phyloP scores from a whole-genome alignment of 2,113 vertebrate genomes.

The Ifrita kowaldi region DNA sequence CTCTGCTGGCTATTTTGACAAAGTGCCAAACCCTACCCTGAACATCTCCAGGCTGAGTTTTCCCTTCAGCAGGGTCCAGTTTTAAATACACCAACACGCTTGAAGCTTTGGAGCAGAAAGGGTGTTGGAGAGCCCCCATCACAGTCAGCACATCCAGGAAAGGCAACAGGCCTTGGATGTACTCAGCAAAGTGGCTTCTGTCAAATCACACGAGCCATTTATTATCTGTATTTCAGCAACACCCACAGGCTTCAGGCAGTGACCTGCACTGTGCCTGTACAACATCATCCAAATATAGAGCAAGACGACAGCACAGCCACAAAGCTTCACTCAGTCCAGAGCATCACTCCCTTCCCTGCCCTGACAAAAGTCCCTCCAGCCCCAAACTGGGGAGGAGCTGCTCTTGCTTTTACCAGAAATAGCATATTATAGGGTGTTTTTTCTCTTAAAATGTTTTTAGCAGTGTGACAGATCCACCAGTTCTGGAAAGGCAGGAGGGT shows the following conservation, averaged over 20 bases:
- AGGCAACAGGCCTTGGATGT: not conserved
- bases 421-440: not conserved
- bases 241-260: not conserved
- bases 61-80: not conserved
- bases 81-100: not conserved
- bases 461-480: not conserved
- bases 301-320: not conserved
- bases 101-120: not conserved
- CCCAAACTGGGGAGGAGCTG: not conserved
- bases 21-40: not conserved
- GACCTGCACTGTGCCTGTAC: not conserved
- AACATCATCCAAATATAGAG: not conserved
- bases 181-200: not conserved
- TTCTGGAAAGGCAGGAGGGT: not conserved
- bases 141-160: not conserved
- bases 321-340: not conserved
- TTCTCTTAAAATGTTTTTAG: not conserved
- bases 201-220: not conserved
- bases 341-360: not conserved
- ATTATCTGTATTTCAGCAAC: conserved; percentile 17
- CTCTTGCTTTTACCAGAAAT: not conserved
- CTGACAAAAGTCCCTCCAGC: not conserved
- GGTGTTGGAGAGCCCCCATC: not conserved
- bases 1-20: not conserved
- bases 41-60: not conserved